These are phyloP conservation scores for Brachyhypopomus gauderio DNA, from an alignment of 2,113 vertebrate species.

Conservation along the genomic window DNA sequence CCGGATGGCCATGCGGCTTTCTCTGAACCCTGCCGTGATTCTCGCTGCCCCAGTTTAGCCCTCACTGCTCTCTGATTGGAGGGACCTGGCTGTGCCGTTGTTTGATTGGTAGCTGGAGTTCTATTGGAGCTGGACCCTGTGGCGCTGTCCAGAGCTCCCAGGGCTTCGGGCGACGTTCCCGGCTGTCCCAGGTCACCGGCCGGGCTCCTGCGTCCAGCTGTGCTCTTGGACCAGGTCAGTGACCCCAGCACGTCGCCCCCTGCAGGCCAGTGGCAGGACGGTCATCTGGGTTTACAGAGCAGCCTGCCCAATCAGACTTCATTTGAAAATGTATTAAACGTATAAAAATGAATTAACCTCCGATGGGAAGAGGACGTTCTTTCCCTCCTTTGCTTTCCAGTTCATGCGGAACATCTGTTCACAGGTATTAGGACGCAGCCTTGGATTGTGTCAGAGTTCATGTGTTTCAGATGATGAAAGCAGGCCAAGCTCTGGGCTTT, in stretches of 20 bases:
- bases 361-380: neutral
- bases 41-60: slow-evolving; percentile 44
- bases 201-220: neutral
- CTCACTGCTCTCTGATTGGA: slow-evolving; percentile 22
- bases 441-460: too few relatives aligned
- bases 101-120: slow-evolving; percentile 27
- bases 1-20: slow-evolving; percentile 26
- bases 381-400: neutral
- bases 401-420: neutral
- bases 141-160: slow-evolving; percentile 12
- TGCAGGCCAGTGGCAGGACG: slow-evolving; percentile 2
- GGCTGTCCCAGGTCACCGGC: slow-evolving; percentile 5
- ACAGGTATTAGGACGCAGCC: neutral
- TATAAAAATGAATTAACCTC: neutral
- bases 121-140: slow-evolving; percentile 13
- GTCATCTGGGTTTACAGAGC: slow-evolving; percentile 12
- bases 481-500: slow-evolving; percentile 13
- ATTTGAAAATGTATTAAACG: too few relatives aligned
- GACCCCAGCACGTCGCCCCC: neutral
- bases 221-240: neutral
- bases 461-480: slow-evolving; percentile 12
- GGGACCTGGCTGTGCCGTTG: neutral
- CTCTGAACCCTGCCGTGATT: neutral
- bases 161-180: slow-evolving; percentile 32
- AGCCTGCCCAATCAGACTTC: neutral